Conservation (phyloP, 2,888 invertebrate species). For the Hypolimnas misippus region DNA sequence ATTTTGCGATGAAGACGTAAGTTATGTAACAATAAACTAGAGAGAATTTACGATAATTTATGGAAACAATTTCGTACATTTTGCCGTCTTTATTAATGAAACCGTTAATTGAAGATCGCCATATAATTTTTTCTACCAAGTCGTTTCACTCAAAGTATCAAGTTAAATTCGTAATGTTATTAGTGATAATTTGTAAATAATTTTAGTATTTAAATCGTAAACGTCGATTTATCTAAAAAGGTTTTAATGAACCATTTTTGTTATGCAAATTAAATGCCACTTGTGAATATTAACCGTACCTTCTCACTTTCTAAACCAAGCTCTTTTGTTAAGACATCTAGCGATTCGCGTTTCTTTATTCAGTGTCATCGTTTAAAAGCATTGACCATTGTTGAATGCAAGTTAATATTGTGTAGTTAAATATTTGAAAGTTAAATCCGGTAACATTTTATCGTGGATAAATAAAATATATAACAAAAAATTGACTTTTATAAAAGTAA, state of each 20-base stretch:
- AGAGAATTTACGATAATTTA: too few species aligned
- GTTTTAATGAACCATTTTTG: neutral
- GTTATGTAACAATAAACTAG: too few species aligned
- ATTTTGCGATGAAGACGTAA: too few species aligned
- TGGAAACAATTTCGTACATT: too few species aligned
- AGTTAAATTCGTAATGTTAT: too few species aligned
- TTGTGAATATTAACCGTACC: conserved; percentile 18
- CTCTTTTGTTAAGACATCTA: conserved; percentile 50
- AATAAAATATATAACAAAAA: too few species aligned
- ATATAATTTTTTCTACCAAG: neutral
- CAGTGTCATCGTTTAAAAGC: conserved; percentile 50
- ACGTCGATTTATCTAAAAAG: neutral
- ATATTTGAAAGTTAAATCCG: too few species aligned
- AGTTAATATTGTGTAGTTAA: neutral
- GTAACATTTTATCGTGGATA: too few species aligned
- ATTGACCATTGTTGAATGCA: conserved; percentile 2
- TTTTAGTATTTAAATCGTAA: too few species aligned
- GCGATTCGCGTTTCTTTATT: conserved; percentile 54
- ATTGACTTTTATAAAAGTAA: too few species aligned
- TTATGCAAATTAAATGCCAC: conserved; percentile 7
- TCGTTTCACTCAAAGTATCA: neutral
- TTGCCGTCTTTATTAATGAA: too few species aligned
- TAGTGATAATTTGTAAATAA: neutral
- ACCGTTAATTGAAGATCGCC: too few species aligned
- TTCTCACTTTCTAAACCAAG: conserved; percentile 39